A percentile compares a stretch with the other conserved stretches of the same genome.
Evolutionary conservation across 2,888 invertebrate genomes (phyloP).

Genomic region (Amphimallon solstitiale): DNA sequence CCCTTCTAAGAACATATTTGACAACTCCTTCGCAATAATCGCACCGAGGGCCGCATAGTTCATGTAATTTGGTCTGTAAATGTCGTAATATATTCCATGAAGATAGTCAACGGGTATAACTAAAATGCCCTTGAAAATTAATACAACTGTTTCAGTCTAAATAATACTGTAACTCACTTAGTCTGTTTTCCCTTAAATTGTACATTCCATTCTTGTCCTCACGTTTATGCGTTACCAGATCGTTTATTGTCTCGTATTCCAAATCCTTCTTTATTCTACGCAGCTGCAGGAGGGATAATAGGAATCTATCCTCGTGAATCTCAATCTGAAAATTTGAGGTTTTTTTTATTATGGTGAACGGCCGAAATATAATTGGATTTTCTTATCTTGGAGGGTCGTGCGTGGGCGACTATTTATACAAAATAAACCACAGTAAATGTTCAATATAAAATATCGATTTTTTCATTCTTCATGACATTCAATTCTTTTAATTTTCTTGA

Average conservation of each 20-base stretch:
- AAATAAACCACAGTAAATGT: not conserved
- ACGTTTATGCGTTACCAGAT: constrained; percentile 42
- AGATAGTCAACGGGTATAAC: constrained; percentile 58
- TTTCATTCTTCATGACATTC: not conserved
- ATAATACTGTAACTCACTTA: constrained; percentile 39
- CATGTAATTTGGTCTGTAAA: constrained; percentile 58
- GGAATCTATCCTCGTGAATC: constrained; percentile 45
- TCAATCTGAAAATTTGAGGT: constrained; percentile 40
- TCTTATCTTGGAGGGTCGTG: not conserved
- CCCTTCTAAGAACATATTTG: constrained; percentile 65
- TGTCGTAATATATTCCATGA: constrained; percentile 56
- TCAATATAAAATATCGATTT: not conserved
- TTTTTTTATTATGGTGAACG: constrained; percentile 23
- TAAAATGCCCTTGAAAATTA: constrained; percentile 42
- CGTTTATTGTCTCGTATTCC: constrained; percentile 44
- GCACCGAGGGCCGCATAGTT: constrained; percentile 60
- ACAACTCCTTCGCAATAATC: constrained; percentile 57
- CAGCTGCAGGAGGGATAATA: constrained; percentile 42
- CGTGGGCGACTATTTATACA: not conserved
- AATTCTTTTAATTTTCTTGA: too few relatives aligned
- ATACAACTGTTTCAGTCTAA: constrained; percentile 29
- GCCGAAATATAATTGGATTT: constrained; percentile 7
- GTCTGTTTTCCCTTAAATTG: constrained; percentile 41
- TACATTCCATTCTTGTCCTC: constrained; percentile 40
- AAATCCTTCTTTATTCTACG: constrained; percentile 41